Evolutionary conservation across 1,140 invertebrate species (phyloP), one percentile per base, ranked within the genome.

Genomic region (Drosophila erecta): DNA sequence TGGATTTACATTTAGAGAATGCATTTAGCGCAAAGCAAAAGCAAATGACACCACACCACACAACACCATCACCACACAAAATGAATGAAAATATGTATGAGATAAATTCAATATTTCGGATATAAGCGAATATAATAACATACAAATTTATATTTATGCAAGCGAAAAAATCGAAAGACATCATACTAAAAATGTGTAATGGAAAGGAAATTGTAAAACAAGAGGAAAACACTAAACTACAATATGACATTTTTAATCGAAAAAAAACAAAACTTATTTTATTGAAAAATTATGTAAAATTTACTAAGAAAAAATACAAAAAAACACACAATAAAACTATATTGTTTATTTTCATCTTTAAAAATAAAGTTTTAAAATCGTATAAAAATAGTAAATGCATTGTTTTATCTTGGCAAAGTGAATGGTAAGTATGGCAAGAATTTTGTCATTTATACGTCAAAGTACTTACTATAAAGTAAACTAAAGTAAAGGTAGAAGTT

Each of bases 331-430:
- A 91, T 85, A 90, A 91, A 91, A 81, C 75, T 92, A 92, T 92
- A 92, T 91, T 92, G 90, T 92, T 92, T 92, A 92, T 92, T 92
- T 92, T 92, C 90, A 92, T 92, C 90, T 92, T 92, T 90, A 92
- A 91, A 92, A 92, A 91, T 91, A 92, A 92, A 91, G 90, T 92
- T 92, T 92, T 92, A 92, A 92, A 92, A 92, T 92, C 90, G 90
- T 92, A 92, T 91, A 92, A 92, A 91, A 91, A 91, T 91, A 91
- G 90, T 91, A 91, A 91, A 35, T 40, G 10, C 30, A 35, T 69
- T 69, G 15, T 56, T 30, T 15, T 10, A 22, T 30, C 2, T 30
- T 2, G 24, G 14, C 8, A 20, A 15, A n/a, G 7, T 6, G 14
- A 30, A 15, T 8, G 59, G 59, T 61, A 58, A 61, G 59, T 40